Conservation (phyloP, 1,140 invertebrate species). For the Trinorchestia longiramus region DNA sequence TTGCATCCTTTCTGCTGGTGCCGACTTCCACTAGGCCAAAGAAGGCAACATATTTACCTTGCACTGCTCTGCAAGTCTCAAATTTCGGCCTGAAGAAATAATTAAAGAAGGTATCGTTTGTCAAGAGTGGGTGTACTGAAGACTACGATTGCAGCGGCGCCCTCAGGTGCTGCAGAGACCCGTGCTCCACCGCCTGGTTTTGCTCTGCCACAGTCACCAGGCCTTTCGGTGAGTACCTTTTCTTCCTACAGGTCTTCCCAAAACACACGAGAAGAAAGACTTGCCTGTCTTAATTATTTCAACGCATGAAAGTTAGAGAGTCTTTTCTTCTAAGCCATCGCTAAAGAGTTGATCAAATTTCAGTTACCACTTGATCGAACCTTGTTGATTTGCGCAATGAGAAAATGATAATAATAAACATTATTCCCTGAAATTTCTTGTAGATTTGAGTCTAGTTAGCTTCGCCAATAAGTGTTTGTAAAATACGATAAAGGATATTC, state of each 20-base stretch:
- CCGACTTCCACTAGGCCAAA: too few species aligned
- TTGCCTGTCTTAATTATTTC: background rate
- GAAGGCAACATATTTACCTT: too few species aligned
- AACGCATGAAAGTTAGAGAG: background rate
- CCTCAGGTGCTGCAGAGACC: background rate
- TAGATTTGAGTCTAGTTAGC: background rate
- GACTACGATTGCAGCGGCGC: background rate
- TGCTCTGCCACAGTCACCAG: constrained; percentile 2
- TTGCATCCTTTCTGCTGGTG: too few species aligned
- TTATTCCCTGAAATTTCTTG: background rate
- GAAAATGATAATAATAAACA: background rate
- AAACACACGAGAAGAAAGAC: background rate
- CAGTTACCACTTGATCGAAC: background rate
- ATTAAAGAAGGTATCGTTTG: background rate
- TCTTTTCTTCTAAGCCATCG: background rate
- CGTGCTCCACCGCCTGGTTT: background rate
- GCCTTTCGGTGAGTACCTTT: constrained; percentile 12
- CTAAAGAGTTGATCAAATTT: background rate
- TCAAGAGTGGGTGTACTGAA: background rate
- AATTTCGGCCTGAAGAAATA: background rate
- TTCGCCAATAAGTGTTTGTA: background rate
- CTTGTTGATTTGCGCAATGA: background rate
- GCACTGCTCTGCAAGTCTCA: background rate
- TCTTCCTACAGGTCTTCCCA: background rate
- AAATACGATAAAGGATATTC: background rate